Base-by-base conservation (phyloP, 2,888 invertebrate species). In the Drosophila paramelanica region DNA sequence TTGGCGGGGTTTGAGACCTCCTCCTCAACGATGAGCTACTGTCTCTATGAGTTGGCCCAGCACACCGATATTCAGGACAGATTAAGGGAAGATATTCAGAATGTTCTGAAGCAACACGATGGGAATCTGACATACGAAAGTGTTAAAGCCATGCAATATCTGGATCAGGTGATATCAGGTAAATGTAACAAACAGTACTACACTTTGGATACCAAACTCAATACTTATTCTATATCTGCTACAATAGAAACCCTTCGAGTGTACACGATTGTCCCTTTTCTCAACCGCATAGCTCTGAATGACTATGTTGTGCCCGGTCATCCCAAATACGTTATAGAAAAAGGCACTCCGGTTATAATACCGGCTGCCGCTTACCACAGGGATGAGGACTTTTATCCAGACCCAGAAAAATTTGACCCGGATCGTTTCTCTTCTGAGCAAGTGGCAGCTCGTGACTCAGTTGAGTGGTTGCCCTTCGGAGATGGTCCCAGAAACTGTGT, bases 381-480 rank as follows among this genome's bases (percentile, higher is more conserved):
- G 80, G 94, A 95, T 74, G 89, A 91, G 1, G 81, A 91, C 1
- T 83, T 91, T 38, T 93, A 92, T 68, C 92, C 92, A 0, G 92
- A 95, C 2, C 95, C 95, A 0, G 92, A 93, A 1, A 93, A 91
- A 17, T 95, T 95, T 59, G 93, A 94, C 64, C 95, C 95, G 0
- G 94, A 95, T 0, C 92, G 95, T 71, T 95, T 95, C 87, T 90
- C 93, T 0, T 90, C 93, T 1, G 94, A 94, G 62, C 93, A 93
- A 49, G 94, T 94, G 56, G 91, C 93, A 0, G 92, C 92, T 42
- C 89, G 94, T 46, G 94, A 94, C 52, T 83, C 90, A 0, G 76
- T 88, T 2, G 77, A 90, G 13, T 92, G 89, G 89, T 56, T 92
- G 39, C 86, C 92, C 0, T 92, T 92, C 43, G 92, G 92, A 2